phyloP scores from a whole-genome alignment of 1,140 invertebrate species.

The Artemia franciscana region DNA sequence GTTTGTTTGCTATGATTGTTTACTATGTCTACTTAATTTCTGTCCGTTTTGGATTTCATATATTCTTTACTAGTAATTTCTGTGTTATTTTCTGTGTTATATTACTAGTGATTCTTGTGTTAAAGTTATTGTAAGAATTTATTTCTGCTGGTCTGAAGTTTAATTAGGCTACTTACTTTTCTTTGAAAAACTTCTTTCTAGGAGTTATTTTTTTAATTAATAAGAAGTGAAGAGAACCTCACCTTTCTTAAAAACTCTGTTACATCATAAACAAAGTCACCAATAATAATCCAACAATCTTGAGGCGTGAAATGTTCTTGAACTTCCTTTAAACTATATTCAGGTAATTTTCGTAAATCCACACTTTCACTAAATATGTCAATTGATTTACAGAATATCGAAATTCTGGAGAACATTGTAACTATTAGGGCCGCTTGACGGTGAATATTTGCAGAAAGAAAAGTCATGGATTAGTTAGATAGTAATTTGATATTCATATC shows the following conservation, averaged over 20 bases:
- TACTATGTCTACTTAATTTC: too few relatives aligned
- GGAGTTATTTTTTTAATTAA: neutral
- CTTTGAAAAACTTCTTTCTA: neutral
- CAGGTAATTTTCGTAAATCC: conserved; percentile 1
- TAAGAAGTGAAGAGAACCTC: conserved; percentile 6
- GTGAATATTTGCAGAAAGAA: too few relatives aligned
- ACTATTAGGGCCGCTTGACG: too few relatives aligned
- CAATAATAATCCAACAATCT: conserved; percentile 32
- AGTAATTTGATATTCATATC: too few relatives aligned
- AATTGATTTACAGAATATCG: too few relatives aligned
- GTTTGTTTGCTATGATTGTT: too few relatives aligned
- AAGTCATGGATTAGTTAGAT: too few relatives aligned
- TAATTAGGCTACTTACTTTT: too few relatives aligned
- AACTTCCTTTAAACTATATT: conserved; percentile 22
- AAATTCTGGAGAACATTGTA: too few relatives aligned
- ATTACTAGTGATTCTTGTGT: neutral
- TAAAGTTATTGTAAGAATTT: neutral
- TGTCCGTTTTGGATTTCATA: neutral
- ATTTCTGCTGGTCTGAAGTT: too few relatives aligned
- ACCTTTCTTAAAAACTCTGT: conserved; percentile 31
- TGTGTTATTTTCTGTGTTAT: neutral
- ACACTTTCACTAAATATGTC: neutral
- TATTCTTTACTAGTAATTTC: neutral
- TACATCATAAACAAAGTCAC: conserved; percentile 33
- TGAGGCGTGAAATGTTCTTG: conserved; percentile 25